A percentile compares a stretch with the other conserved stretches of the same genome.
Conservation (phyloP, 2,888 invertebrate genomes). For the Acleris laterana region DNA sequence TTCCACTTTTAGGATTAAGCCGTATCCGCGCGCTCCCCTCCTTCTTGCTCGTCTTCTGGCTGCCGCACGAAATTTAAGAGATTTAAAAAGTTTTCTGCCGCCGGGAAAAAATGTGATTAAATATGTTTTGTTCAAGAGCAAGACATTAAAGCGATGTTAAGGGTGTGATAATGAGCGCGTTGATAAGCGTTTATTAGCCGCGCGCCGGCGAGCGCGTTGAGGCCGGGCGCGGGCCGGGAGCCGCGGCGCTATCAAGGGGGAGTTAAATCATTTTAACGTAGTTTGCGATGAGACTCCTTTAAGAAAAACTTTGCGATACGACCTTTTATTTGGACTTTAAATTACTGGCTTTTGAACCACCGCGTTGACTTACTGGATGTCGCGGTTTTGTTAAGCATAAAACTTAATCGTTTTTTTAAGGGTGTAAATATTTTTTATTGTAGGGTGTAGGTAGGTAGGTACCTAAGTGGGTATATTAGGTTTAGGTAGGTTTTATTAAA, state of each 20-base stretch:
- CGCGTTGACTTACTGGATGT: constrained; percentile 48
- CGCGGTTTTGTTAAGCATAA: constrained; percentile 45
- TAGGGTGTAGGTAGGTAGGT: neutral
- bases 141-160: constrained; percentile 85
- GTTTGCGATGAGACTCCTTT: constrained; percentile 70
- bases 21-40: constrained; percentile 33
- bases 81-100: constrained; percentile 76
- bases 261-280: constrained; percentile 84
- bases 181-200: constrained; percentile 84
- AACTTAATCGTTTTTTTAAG: neutral
- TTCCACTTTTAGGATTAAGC: constrained; percentile 30
- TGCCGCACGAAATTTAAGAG: constrained; percentile 67
- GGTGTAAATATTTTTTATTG: neutral
- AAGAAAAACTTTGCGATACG: constrained; percentile 70
- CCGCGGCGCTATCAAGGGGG: constrained; percentile 76
- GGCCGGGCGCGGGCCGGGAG: constrained; percentile 59
- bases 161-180: constrained; percentile 85
- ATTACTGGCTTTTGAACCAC: constrained; percentile 58
- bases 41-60: constrained; percentile 43
- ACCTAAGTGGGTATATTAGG: too few relatives aligned
- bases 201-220: constrained; percentile 69
- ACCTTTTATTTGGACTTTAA: constrained; percentile 66
- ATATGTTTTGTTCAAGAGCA: constrained; percentile 85
- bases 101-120: constrained; percentile 82
- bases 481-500: too few relatives aligned